Base-by-base conservation (phyloP, 2,888 invertebrate species). In the Acanthococcus lagerstroemiae region DNA sequence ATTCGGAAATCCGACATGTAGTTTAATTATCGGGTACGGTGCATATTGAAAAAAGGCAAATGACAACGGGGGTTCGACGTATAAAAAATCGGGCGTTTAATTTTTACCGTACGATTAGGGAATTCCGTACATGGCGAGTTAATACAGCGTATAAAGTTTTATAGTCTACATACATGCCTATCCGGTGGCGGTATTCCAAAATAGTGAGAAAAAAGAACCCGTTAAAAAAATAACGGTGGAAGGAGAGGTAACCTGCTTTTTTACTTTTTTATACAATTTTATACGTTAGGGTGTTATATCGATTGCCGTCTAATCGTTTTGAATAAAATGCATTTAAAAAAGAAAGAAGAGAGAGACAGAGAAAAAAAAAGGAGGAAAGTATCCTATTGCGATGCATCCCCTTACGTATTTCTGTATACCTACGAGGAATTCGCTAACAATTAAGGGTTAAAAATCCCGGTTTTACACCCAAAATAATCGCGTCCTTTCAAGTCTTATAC, bases 401-500 rank as follows among this genome's bases (percentile, higher is more conserved):
- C n/a, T n/a, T 52, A 27, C 52, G 48, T 52, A 50, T 63, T 26
- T 9, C 37, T 37, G n/a, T 37, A 37, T 37, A 37, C 37, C n/a
- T 37, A 15, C n/a, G n/a, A 37, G 24, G 63, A 63, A 63, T 63
- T 63, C 37, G 54, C 63, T 54, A 50, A 63, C 63, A 63, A 63
- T 63, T 63, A 63, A 63, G 63, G 63, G 63, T 63, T 63, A 63
- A 63, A 63, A 63, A 52, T 54, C 44, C 52, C 25, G 52, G 63
- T 54, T 63, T 63, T 63, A 27, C 30, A 63, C 63, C 37, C 26
- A 63, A 58, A 61, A 61, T n/a, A 27, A 63, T 63, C 27, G 21
- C 48, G 15, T 21, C 22, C 15, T 27, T 52, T 50, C 37, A 52
- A 19, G 37, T 52, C 46, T 58, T 57, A n/a, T n/a, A n/a, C 55